These are phyloP conservation scores for Isaurus tuberculatus DNA, from an alignment of 92 coral and sea anemone genomes.

Conservation along the genomic window DNA sequence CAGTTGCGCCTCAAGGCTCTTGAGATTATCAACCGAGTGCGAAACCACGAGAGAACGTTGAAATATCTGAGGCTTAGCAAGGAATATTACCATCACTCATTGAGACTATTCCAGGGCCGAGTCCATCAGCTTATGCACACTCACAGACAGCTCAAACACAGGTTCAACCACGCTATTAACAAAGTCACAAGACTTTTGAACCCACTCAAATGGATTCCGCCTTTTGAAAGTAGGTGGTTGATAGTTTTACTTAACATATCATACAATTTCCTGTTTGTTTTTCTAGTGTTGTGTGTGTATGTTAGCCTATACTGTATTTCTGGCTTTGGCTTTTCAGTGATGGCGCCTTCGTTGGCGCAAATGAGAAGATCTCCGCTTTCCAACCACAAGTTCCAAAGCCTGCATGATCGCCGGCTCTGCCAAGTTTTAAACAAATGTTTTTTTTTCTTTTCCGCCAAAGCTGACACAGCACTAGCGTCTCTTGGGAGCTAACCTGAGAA, in stretches of 20 bases:
- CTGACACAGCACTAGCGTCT: no score
- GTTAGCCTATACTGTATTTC: neutral
- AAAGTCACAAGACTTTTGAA: slow-evolving; percentile 61
- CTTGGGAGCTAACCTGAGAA: no score
- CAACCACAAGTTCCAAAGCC: no score
- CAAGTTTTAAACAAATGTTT: no score
- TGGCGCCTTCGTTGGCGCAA: no score
- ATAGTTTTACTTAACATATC: no score
- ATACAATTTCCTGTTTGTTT: no score
- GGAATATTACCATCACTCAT: slow-evolving; percentile 68
- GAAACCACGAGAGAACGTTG: slow-evolving; percentile 62
- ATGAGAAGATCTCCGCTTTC: no score
- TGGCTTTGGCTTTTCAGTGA: no score
- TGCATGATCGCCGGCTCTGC: no score
- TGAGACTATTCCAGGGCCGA: slow-evolving; percentile 65
- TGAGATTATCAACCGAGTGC: slow-evolving; percentile 62
- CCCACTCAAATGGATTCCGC: slow-evolving; percentile 96
- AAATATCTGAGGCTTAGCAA: slow-evolving; percentile 62
- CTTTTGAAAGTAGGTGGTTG: slow-evolving; percentile 89
- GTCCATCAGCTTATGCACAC: slow-evolving; percentile 67
- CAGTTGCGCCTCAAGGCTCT: slow-evolving; percentile 60
- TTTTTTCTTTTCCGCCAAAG: no score
- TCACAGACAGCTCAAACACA: slow-evolving; percentile 72
- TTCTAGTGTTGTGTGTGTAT: neutral
- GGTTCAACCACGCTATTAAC: slow-evolving; percentile 66